Base-by-base conservation (phyloP, 1,140 invertebrate species). In the Palaemon carinicauda region DNA sequence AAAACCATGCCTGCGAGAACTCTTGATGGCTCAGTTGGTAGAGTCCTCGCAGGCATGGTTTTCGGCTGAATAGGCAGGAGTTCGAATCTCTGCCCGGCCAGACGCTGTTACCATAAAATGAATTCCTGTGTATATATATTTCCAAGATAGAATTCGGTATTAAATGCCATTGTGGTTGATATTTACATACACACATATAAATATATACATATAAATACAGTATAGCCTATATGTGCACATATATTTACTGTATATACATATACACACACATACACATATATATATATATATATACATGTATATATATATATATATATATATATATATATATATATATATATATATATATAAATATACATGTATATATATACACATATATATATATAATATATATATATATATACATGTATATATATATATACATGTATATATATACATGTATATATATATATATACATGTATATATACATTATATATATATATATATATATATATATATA, bases 281-380 rank as follows among this genome's bases (percentile, higher is more conserved):
- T 65, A 65, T 65, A 65, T 65, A 65, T 65, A 65, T 65, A 24
- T 65, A 65, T 21, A 65, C 3, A 65, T 65, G 9, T 65, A 65
- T 65, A n/a, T 65, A n/a, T 65, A 65, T 65, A 65, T 65, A 65
- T 65, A 65, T 65, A 65, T 17, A 65, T 65, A 65, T 65, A 17
- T 65, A 65, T 65, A 65, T 65, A 65, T 65, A 65, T 65, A 65
- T 65, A n/a, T 65, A 65, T 65, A 65, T 65, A 65, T 65, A n/a
- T 65, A 5, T 65, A 65, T 65, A n/a, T 65, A 65, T 24, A 21
- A n/a, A 65, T 24, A 65, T 19, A 65, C 21, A 21, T 24, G 21
- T 65, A 65, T 65, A 65, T 24, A 65, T 65, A 24, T 24, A 65
- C 21, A 65, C 15, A 17, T 24, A 19, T 24, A 60, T 2, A 14